Evolutionary conservation across 2,888 invertebrate genomes (phyloP).

Genomic region (Plebejus anna): DNA sequence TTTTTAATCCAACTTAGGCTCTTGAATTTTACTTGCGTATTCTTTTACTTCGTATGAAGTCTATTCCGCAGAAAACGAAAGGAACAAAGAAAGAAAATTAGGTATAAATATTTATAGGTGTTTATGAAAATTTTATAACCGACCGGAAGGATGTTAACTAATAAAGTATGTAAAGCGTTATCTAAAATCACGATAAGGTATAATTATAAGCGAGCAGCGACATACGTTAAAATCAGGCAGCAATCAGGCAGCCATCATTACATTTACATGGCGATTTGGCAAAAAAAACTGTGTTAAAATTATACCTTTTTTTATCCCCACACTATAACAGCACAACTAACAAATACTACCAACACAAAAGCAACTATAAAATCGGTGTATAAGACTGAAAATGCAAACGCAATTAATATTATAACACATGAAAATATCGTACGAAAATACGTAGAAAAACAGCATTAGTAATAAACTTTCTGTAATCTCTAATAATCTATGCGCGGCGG

Average conservation of each 20-base stretch:
- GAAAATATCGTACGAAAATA: slow-evolving; percentile 57
- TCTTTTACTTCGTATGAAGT: too few relatives aligned
- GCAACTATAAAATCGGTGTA: not conserved
- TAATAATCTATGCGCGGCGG: slow-evolving; percentile 54
- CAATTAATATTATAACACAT: slow-evolving; percentile 49
- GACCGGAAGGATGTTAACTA: slow-evolving; percentile 62
- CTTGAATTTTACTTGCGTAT: too few relatives aligned
- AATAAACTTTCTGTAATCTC: slow-evolving; percentile 66
- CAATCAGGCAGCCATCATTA: slow-evolving; percentile 55
- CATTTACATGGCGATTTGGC: slow-evolving; percentile 63
- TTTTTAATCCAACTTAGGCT: too few relatives aligned
- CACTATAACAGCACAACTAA: slow-evolving; percentile 42
- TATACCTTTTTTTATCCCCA: slow-evolving; percentile 44
- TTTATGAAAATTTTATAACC: slow-evolving; percentile 36
- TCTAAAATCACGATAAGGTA: slow-evolving; percentile 71
- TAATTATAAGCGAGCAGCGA: slow-evolving; percentile 68
- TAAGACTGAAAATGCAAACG: slow-evolving; percentile 42
- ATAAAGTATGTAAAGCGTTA: slow-evolving; percentile 64
- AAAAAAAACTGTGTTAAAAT: slow-evolving; percentile 64
- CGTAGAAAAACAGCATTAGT: slow-evolving; percentile 70
- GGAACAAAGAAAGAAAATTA: not conserved
- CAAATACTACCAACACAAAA: slow-evolving; percentile 12
- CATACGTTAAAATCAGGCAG: slow-evolving; percentile 45
- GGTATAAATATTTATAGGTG: not conserved
- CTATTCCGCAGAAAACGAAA: too few relatives aligned